phyloP scores from a whole-genome alignment of 1,140 invertebrate species.

The Aleiodes sp. region DNA sequence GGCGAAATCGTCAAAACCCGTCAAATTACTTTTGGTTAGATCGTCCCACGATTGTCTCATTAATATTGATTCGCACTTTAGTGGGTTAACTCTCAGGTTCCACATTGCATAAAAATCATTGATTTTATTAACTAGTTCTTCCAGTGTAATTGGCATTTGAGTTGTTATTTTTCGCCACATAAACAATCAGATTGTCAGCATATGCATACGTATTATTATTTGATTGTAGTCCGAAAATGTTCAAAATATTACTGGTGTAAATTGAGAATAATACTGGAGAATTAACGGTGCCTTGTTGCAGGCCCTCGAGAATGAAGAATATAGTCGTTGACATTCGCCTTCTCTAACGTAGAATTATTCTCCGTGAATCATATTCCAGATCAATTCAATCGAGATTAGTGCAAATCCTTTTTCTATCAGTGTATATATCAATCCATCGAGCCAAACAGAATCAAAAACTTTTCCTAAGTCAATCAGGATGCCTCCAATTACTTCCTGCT shows the following conservation, averaged over 20 bases:
- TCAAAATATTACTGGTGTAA: not conserved
- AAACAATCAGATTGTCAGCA: not conserved
- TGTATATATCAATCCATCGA: constrained; percentile 5
- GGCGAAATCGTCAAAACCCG: no score
- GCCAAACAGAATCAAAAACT: constrained; percentile 15
- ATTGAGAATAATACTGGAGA: not conserved
- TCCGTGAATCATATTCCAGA: not conserved
- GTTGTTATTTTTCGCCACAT: not conserved
- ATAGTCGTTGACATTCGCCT: not conserved
- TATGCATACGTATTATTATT: not conserved
- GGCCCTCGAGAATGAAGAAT: not conserved
- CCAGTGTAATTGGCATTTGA: not conserved
- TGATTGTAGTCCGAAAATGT: not conserved
- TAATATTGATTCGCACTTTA: constrained; percentile 33
- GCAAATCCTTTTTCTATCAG: not conserved
- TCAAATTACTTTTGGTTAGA: no score
- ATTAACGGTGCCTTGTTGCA: not conserved
- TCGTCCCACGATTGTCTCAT: constrained; percentile 30
- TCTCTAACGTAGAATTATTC: not conserved
- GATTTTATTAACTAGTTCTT: constrained; percentile 25
- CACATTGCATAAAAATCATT: constrained; percentile 21
- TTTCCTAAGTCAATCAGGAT: constrained; percentile 17
- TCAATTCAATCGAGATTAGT: not conserved
- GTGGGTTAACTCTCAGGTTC: constrained; percentile 30
- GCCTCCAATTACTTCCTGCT: not conserved